Base-by-base conservation (phyloP, 2,888 invertebrate species). In the Cosmia pyralina region DNA sequence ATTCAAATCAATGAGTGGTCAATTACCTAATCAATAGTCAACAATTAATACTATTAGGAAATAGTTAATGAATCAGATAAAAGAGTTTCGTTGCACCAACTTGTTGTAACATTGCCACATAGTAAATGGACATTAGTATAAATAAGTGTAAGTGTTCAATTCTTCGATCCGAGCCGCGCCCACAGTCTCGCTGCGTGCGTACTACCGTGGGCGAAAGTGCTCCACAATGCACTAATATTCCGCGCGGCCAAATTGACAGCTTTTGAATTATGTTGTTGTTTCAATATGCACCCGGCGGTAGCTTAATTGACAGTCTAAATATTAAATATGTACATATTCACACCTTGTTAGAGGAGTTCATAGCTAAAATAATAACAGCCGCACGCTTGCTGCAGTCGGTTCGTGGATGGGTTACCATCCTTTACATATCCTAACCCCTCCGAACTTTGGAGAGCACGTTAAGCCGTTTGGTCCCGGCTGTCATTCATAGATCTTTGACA, bases 161-260 rank as follows among this genome's bases (percentile, higher is more conserved):
- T 87, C 87, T 82, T 86, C 79, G 87, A 77, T 85, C 58, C 46
- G 64, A 46, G 85, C 88, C 88, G 87, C 88, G 78, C 88, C 88
- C 85, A 87, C 78, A 72, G 70, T 46, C 53, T 28, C 63, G 73
- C 82, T 74, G 83, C 85, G 77, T 77, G 77, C 64, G 83, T 82
- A 86, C 86, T 48, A 52, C 68, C 80, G 81, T 70, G 76, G 73
- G 79, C 87, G 79, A 84, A 87, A 87, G 80, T 75, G 75, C 69
- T 71, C 68, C 52, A 77, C 72, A 78, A 78, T 77, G 62, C 55
- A 44, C 72, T 66, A 80, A 78, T 84, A 86, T 82, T 78, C 67
- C 66, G 66, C 59, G 50, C 59, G n/a, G 70, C 66, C 74, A 71
- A 69, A 77, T 78, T 85, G 85, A 86, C 86, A 86, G 85, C 52